Evolutionary conservation across 2,888 invertebrate species (phyloP).

Genomic region (Parnassius orleans): DNA sequence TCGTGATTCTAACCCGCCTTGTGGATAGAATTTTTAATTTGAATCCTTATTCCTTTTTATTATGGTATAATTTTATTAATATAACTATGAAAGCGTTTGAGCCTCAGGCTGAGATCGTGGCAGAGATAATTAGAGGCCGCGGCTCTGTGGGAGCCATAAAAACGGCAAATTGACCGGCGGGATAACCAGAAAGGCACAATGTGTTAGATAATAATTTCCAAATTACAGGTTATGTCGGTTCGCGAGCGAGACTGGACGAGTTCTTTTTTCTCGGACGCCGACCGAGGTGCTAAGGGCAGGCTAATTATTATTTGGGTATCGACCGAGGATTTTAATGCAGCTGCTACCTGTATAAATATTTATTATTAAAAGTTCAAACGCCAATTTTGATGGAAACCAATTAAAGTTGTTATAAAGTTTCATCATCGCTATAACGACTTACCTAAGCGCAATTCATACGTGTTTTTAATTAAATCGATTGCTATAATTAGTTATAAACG

Average conservation of each 20-base stretch:
- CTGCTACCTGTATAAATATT: constrained; percentile 81
- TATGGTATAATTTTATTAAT: constrained; percentile 38
- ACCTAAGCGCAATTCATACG: background rate
- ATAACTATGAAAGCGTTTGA: constrained; percentile 41
- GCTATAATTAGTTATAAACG: constrained; percentile 14
- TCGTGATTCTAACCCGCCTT: constrained; percentile 63
- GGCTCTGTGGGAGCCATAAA: constrained; percentile 80
- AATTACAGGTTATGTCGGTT: constrained; percentile 79
- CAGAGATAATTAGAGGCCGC: constrained; percentile 78
- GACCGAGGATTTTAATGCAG: constrained; percentile 76
- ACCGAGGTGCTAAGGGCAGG: constrained; percentile 80
- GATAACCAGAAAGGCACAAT: constrained; percentile 82
- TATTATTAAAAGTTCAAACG: constrained; percentile 76
- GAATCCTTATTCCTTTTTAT: constrained; percentile 14
- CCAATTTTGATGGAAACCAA: constrained; percentile 73
- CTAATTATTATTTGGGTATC: constrained; percentile 81
- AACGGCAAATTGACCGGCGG: constrained; percentile 82
- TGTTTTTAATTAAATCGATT: constrained; percentile 17
- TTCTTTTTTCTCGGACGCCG: constrained; percentile 71
- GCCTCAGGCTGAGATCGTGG: constrained; percentile 76
- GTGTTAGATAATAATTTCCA: constrained; percentile 82
- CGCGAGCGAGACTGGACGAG: constrained; percentile 66
- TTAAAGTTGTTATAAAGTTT: constrained; percentile 52
- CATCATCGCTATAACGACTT: constrained; percentile 38
- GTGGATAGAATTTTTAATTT: constrained; percentile 16